A percentile compares a stretch with the other conserved stretches of the same genome.
Conservation (phyloP, 2,888 invertebrate species). For the Oxytorus armatus region DNA sequence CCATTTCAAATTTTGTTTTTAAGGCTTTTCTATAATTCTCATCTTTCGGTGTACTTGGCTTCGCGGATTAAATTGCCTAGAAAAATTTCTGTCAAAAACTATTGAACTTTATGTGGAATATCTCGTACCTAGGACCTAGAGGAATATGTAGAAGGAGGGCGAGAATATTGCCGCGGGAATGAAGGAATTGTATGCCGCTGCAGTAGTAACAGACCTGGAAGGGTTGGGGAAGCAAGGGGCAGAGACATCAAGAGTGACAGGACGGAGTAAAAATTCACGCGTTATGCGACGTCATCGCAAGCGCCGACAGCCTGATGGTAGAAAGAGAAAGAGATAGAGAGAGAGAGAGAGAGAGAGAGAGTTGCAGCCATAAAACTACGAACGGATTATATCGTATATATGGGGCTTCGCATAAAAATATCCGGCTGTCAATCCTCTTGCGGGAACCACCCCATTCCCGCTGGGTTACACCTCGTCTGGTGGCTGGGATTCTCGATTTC, state of each 20-base stretch:
- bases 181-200: constrained; percentile 2
- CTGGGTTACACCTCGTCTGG: constrained; percentile 65
- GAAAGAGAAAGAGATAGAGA: constrained; percentile 35
- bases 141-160: neutral
- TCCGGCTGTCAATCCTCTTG: constrained; percentile 79
- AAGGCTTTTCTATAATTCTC: neutral
- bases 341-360: constrained; percentile 48
- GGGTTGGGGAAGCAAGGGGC: constrained; percentile 1
- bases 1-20: neutral
- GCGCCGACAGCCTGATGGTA: constrained; percentile 36
- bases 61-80: too few species aligned
- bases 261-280: constrained; percentile 58
- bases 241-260: constrained; percentile 50
- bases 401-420: constrained; percentile 83
- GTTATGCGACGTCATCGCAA: constrained; percentile 62
- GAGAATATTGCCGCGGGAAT: neutral
- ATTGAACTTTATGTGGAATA: too few species aligned
- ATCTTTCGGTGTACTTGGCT: neutral
- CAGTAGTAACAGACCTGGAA: constrained; percentile 22
- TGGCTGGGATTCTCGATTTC: constrained; percentile 49
- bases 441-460: constrained; percentile 47
- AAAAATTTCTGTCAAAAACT: too few species aligned
- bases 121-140: too few species aligned
- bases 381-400: constrained; percentile 79
- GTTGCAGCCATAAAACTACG: constrained; percentile 81